phyloP scores from a whole-genome alignment of 2,797 vertebrate genomes.

The Pangasius mekongensis region DNA sequence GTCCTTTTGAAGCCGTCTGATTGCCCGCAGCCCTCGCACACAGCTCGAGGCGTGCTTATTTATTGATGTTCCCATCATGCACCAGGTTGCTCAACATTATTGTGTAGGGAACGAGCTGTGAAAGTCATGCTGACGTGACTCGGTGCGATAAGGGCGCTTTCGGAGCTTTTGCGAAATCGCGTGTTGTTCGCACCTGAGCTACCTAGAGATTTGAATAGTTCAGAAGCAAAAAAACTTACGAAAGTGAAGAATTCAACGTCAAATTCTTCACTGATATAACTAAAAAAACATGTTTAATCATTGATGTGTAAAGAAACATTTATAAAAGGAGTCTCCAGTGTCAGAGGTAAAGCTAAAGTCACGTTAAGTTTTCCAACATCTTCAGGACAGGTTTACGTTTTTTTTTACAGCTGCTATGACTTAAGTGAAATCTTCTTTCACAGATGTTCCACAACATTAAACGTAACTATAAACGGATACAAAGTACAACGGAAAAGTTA shows the following conservation, averaged over 20 bases:
- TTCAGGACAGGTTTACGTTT: too few species aligned
- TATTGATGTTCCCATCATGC: conserved; percentile 55
- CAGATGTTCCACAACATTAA: too few species aligned
- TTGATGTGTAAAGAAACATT: neutral
- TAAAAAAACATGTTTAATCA: too few species aligned
- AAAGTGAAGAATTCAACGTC: too few species aligned
- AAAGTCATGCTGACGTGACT: neutral
- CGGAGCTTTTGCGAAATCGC: neutral
- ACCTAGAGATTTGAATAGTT: too few species aligned
- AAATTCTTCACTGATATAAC: too few species aligned
- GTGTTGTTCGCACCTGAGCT: too few species aligned
- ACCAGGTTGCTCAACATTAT: conserved; percentile 14
- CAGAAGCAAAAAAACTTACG: neutral
- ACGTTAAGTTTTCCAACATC: too few species aligned
- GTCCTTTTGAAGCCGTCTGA: conserved; percentile 54
- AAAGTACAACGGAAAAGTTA: too few species aligned
- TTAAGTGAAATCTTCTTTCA: too few species aligned
- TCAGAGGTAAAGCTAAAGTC: neutral
- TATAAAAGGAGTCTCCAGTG: neutral
- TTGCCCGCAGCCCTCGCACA: conserved; percentile 49
- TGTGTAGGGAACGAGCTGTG: conserved; percentile 27
- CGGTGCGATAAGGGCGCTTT: neutral
- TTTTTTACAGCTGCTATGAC: neutral
- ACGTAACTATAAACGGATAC: too few species aligned
- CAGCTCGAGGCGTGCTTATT: conserved; percentile 54